Evolutionary conservation across 92 coral and sea anemone genomes (phyloP).

Genomic region (Blastomussa wellsi): DNA sequence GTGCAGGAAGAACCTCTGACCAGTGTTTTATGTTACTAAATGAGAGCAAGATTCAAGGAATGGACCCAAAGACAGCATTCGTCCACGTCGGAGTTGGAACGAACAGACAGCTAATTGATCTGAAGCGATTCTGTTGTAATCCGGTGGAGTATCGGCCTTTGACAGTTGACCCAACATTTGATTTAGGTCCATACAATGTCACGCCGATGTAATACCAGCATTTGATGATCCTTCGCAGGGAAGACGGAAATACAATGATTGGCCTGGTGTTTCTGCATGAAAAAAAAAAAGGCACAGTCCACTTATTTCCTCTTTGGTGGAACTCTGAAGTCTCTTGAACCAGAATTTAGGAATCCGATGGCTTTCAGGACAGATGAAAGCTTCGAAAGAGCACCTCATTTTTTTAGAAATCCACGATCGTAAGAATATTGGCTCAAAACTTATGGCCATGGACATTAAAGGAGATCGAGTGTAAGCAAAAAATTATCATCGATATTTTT

Average conservation of each 20-base stretch:
- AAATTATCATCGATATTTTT: conserved; percentile 39
- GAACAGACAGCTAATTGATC: conserved; percentile 48
- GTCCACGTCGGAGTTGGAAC: conserved; percentile 68
- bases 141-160: conserved; percentile 48
- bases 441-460: conserved; percentile 44
- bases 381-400: conserved; percentile 55
- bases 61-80: conserved; percentile 53
- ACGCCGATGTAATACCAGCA: conserved; percentile 61
- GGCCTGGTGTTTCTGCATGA: conserved; percentile 67
- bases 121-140: conserved; percentile 65
- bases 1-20: conserved; percentile 53
- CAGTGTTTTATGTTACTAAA: conserved; percentile 61
- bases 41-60: conserved; percentile 54
- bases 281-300: conserved; percentile 49
- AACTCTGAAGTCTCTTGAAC: conserved; percentile 56
- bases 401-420: conserved; percentile 53
- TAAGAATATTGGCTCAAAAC: conserved; percentile 49
- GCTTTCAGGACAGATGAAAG: conserved; percentile 62
- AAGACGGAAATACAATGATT: conserved; percentile 50
- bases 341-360: conserved; percentile 43
- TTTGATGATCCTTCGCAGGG: conserved; percentile 44
- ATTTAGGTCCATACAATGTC: conserved; percentile 60
- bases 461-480: conserved; percentile 46
- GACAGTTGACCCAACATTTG: conserved; percentile 68
- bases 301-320: conserved; percentile 57